These are phyloP conservation scores for Tamias sibiricus DNA, from an alignment of 2,113 vertebrate genomes.

Conservation along the genomic window DNA sequence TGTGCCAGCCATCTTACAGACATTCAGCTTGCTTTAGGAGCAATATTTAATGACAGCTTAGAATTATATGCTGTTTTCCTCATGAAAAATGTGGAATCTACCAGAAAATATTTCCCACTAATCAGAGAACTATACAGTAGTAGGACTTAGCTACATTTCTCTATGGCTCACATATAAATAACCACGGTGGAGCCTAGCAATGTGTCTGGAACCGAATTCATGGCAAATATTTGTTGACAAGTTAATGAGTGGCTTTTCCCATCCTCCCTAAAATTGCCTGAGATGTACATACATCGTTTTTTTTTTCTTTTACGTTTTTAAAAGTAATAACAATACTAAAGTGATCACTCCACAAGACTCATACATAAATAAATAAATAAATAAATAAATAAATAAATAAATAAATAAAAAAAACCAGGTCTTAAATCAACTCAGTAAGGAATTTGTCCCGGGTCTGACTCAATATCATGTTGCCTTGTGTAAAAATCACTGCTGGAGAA, in stretches of 20 bases:
- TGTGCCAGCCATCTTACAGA: background rate
- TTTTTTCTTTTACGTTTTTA: background rate
- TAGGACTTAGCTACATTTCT: background rate
- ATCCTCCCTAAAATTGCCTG: background rate
- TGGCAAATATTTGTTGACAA: background rate
- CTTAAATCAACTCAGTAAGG: background rate
- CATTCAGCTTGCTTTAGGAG: background rate
- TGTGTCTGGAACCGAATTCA: background rate
- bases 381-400: background rate
- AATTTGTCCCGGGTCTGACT: background rate
- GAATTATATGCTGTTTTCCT: background rate
- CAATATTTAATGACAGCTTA: background rate
- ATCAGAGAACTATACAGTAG: background rate
- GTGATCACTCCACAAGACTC: background rate
- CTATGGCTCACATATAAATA: background rate
- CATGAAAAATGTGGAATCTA: background rate
- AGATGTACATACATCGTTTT: background rate
- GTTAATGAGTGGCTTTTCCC: background rate
- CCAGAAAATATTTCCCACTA: background rate
- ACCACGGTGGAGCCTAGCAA: background rate
- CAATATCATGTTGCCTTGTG: background rate
- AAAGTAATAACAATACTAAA: background rate
- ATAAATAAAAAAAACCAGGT: background rate
- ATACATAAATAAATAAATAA: background rate
- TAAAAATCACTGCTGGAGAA: slow-evolving; percentile 50